Conservation (phyloP, 2,888 invertebrate genomes). For the Drosophila quinaria region DNA sequence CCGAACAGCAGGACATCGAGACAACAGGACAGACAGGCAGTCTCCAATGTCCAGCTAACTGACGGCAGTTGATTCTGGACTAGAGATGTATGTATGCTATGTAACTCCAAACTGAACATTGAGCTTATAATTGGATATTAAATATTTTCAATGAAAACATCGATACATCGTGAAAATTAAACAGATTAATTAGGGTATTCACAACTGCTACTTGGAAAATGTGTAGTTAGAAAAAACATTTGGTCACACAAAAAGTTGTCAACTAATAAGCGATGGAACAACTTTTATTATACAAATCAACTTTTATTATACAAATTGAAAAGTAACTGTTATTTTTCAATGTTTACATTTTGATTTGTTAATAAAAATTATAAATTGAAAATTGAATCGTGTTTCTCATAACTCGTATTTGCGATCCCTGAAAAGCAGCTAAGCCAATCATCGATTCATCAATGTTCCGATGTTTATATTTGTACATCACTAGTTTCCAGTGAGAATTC, state of each 20-base stretch:
- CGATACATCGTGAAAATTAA: background rate
- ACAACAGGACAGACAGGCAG: constrained; percentile 6
- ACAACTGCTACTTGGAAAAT: too few relatives aligned
- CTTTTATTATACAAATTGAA: too few relatives aligned
- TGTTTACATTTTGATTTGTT: too few relatives aligned
- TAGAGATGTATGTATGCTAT: background rate
- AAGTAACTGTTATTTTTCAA: too few relatives aligned
- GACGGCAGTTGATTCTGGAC: constrained; percentile 13
- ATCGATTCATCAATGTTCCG: background rate
- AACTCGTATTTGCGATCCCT: too few relatives aligned
- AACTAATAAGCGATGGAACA: too few relatives aligned
- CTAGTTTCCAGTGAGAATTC: background rate
- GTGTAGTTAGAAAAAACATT: too few relatives aligned
- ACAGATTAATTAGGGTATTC: background rate
- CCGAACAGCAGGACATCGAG: background rate
- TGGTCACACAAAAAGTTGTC: too few relatives aligned
- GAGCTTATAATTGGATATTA: too few relatives aligned
- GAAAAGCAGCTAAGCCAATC: background rate
- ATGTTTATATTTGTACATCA: background rate
- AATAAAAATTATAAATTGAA: too few relatives aligned
- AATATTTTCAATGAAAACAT: background rate
- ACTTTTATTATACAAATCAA: too few relatives aligned
- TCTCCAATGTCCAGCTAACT: constrained; percentile 12
- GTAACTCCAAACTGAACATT: background rate
- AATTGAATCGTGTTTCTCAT: too few relatives aligned